phyloP scores from a whole-genome alignment of 2,797 vertebrate genomes.

The Rhinoraja longicauda region DNA sequence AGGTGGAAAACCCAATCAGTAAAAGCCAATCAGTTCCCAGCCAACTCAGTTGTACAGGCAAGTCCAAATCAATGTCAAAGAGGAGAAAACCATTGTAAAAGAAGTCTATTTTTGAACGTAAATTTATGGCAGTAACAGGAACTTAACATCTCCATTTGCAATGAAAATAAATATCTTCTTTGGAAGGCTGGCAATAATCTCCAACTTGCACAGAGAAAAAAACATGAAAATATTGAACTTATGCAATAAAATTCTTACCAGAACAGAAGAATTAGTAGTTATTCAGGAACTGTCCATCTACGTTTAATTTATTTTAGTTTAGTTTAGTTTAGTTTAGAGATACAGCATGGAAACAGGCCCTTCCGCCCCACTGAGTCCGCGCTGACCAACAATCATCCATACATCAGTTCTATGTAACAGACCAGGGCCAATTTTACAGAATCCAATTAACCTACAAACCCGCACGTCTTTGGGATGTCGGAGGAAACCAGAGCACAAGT shows the following conservation, averaged over 20 bases:
- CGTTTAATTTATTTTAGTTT: no score
- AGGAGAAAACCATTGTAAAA: background rate
- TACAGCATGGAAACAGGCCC: no score
- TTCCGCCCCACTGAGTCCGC: no score
- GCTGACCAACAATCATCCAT: no score
- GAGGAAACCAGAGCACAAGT: no score
- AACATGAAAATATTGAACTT: background rate
- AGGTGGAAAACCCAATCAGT: constrained; percentile 9
- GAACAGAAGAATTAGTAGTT: background rate
- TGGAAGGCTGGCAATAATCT: background rate
- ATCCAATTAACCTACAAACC: no score
- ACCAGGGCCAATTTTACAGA: no score
- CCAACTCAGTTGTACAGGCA: background rate
- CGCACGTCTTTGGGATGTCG: no score
- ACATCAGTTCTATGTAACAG: no score
- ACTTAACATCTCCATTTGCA: background rate
- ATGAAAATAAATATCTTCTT: background rate
- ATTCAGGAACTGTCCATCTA: background rate
- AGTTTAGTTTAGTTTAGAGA: no score
- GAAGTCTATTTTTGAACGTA: background rate
- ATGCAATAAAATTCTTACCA: background rate
- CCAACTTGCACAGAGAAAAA: background rate
- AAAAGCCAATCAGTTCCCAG: background rate
- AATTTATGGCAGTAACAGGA: background rate
- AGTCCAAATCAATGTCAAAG: background rate